These are phyloP conservation scores for Aphrophora alni DNA, from an alignment of 2,888 invertebrate species.

Conservation along the genomic window DNA sequence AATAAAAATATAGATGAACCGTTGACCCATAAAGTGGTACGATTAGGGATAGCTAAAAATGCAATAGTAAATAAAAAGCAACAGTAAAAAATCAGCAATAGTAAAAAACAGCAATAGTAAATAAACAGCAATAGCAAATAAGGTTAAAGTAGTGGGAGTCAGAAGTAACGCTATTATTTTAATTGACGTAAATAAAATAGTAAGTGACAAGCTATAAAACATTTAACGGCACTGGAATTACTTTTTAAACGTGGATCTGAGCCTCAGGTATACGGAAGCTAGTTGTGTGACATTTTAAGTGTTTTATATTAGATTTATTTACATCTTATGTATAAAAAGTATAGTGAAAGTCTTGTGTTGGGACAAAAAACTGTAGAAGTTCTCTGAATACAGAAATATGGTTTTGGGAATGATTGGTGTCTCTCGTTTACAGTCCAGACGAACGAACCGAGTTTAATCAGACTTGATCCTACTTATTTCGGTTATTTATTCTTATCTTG, in stretches of 20 bases:
- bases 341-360: too few relatives aligned
- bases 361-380: too few relatives aligned
- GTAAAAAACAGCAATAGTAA: not conserved
- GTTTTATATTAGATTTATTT: too few relatives aligned
- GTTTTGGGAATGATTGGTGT: too few relatives aligned
- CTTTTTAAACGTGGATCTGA: not conserved
- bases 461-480: too few relatives aligned
- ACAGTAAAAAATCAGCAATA: not conserved
- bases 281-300: not conserved
- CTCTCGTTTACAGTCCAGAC: too few relatives aligned
- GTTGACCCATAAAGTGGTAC: not conserved
- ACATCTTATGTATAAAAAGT: too few relatives aligned
- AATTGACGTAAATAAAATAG: not conserved
- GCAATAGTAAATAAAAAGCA: not conserved
- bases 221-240: not conserved
- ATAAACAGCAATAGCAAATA: not conserved
- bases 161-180: not conserved
- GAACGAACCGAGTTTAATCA: too few relatives aligned
- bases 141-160: not conserved
- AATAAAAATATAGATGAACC: not conserved
- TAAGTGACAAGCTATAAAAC: slow-evolving; percentile 2
- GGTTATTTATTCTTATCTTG: too few relatives aligned
- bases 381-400: too few relatives aligned
- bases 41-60: not conserved
- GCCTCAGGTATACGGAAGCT: not conserved